Conservation (phyloP, 2,888 invertebrate genomes). For the Leptopilina syphax region DNA sequence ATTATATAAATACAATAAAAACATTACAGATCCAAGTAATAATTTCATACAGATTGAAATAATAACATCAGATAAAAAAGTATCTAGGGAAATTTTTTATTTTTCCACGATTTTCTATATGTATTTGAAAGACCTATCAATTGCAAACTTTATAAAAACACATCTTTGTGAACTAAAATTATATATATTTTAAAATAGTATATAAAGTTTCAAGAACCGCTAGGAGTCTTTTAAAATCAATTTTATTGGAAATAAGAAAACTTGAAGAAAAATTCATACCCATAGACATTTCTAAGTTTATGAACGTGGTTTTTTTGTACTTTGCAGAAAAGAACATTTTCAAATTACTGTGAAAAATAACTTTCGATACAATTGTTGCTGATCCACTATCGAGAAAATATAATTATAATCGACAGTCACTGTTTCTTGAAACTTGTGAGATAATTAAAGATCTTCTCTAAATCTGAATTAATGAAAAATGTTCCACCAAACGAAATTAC, state of each 20-base stretch:
- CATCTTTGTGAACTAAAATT: constrained; percentile 9
- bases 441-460: no score
- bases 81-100: no score
- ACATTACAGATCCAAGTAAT: no score
- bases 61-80: no score
- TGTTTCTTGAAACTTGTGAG: no score
- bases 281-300: constrained; percentile 1
- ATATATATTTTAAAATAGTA: neutral
- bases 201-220: neutral
- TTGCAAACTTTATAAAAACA: constrained; percentile 15
- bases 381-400: no score
- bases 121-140: neutral
- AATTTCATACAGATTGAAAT: no score
- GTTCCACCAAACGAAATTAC: no score
- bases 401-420: no score
- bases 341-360: neutral
- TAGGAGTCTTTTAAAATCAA: constrained; percentile 12
- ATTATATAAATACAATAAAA: no score
- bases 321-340: neutral
- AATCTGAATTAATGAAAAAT: no score
- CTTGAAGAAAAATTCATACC: constrained; percentile 2
- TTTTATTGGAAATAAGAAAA: constrained; percentile 7
- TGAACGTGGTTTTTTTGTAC: neutral
- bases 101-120: neutral
- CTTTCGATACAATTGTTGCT: no score